Conservation (phyloP, 2,797 vertebrate genomes). For the Falco peregrinus region DNA sequence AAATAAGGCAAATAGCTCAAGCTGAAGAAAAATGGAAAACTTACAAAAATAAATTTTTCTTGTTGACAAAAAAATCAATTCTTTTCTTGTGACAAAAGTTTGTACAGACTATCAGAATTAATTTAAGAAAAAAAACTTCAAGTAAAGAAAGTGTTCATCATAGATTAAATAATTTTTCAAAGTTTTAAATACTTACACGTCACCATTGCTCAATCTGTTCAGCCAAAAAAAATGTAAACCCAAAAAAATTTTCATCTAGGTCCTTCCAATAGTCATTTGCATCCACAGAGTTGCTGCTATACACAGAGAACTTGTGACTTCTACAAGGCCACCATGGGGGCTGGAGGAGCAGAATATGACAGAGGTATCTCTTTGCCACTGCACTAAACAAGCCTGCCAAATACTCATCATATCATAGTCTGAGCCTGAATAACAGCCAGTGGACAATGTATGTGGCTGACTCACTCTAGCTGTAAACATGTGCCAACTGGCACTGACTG, state of each 20-base stretch:
- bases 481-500: not conserved
- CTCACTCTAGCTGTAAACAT: not conserved
- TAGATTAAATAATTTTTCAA: not conserved
- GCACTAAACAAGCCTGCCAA: not conserved
- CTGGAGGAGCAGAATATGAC: not conserved
- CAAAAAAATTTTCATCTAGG: not conserved
- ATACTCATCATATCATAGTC: not conserved
- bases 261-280: not conserved
- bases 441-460: not conserved
- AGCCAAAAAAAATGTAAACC: not conserved
- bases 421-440: not conserved
- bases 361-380: not conserved
- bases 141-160: not conserved
- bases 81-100: not conserved
- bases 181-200: not conserved
- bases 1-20: not conserved
- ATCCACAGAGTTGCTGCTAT: not conserved
- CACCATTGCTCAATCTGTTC: not conserved
- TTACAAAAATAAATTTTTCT: not conserved
- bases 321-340: not conserved
- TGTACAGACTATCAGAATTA: not conserved
- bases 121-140: not conserved
- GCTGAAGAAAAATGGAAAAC: not conserved
- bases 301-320: not conserved
- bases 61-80: not conserved